Base-by-base conservation (phyloP, 2,113 vertebrate genomes). In the Anarrhichthys ocellatus region DNA sequence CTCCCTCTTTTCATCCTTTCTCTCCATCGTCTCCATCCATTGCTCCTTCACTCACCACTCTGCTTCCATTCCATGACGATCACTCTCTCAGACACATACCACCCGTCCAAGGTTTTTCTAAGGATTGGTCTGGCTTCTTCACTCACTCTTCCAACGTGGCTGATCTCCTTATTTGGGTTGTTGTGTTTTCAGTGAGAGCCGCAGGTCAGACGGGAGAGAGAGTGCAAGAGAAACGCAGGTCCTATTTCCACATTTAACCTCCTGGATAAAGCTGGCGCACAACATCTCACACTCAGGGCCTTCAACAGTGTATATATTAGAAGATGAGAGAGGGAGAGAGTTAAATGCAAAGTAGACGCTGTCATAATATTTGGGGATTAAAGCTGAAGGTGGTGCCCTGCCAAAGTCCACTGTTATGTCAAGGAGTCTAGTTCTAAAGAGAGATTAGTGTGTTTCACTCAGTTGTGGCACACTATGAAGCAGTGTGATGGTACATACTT, bases 91-190 rank as follows among this genome's bases (percentile, higher is more conserved):
- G 72, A 24, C 66, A 69, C 80, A 73, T 76, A 90, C 81, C 86
- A 87, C 89, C 92, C 91, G 87, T 76, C 91, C 88, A 73, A 86
- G 89, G 90, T 84, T 92, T 93, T 92, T 94, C 90, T 91, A 87
- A 95, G 91, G 95, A 95, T 94, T 90, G 90, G 94, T 91, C 93
- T 95, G 95, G 95, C 93, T 84, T 91, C 79, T 67, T 50, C 44
- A 24, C 78, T 79, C 63, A 22, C 75, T 82, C 80, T 70, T 75
- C 89, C 67, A 73, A 75, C 67, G 64, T 78, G 88, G 89, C 78
- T 89, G 69, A 93, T 95, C 87, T 94, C 98, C 97, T 96, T 99
- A 98, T 99, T 98, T 98, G 97, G 98, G 78, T 91, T 92, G 94
- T 91, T 87, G 92, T 85, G 91, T 94, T 95, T 89, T 94, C 94